Base-by-base conservation (phyloP, 2,888 invertebrate genomes). In the Eupithecia pulchellata region DNA sequence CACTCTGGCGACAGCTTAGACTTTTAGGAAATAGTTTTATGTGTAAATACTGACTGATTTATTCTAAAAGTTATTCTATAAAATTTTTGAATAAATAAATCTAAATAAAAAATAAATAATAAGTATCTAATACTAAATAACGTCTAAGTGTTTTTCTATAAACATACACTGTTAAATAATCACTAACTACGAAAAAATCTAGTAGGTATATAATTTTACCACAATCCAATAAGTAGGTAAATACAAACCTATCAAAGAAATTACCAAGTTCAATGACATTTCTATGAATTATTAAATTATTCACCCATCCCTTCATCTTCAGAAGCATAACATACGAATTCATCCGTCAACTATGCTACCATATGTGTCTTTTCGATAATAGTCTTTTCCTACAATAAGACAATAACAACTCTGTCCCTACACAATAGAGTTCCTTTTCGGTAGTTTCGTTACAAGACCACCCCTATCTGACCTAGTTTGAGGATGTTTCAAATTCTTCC, bases 401-500 rank as follows among this genome's bases (percentile, higher is more conserved):
- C 20, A 34, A 36, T 61, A 34, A 13, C 34, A 61, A 34, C 61
- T 61, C 34, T 61, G 36, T 34, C 32, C 25, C 25, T 13, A 61
- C 32, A 36, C 2, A 47, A 72, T 72, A 68, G 29, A 72, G 68
- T 58, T 66, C 52, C 42, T 8, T 61, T 72, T 72, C 52, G 68
- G n/a, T 29, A 62, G 57, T 63, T 34, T 20, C 39, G 66, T 66
- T 58, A 65, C 64, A 71, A 30, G 34, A 32, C 42, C 58, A 36
- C 8, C 32, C 72, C 25, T 71, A 73, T 75, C 73, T 75, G 75
- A 71, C 76, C 75, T 52, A 75, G 68, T 75, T 76, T 74, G 71
- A 69, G 68, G 58, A 73, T 66, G 72, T 75, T 73, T 75, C 75
- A 75, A 75, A 75, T 70, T 75, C 75, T 72, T 71, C 68, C 64